Evolutionary conservation across 2,797 vertebrate genomes (phyloP).

Genomic region (Hephaestus fuliginosus): DNA sequence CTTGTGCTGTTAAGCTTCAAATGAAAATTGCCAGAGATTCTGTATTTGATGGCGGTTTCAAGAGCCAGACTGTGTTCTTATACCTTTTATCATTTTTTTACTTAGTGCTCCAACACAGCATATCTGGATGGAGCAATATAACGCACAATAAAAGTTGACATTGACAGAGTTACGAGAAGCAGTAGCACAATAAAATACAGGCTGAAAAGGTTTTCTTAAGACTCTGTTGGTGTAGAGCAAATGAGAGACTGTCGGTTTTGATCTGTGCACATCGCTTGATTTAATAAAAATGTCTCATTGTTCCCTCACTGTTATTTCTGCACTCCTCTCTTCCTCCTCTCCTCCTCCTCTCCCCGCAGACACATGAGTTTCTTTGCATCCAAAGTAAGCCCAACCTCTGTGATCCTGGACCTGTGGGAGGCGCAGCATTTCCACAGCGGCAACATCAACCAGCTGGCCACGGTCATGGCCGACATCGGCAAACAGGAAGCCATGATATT

Average conservation of each 20-base stretch:
- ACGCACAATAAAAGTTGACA: constrained; percentile 64
- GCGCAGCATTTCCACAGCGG: constrained; percentile 96
- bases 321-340: constrained; percentile 2
- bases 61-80: constrained; percentile 43
- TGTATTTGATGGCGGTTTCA: constrained; percentile 60
- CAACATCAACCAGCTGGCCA: constrained; percentile 97
- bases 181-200: constrained; percentile 55
- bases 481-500: constrained; percentile 98
- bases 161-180: constrained; percentile 67
- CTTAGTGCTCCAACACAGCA: constrained; percentile 49
- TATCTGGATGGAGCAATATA: constrained; percentile 56
- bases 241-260: constrained; percentile 32
- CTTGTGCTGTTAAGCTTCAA: constrained; percentile 62
- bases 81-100: constrained; percentile 65
- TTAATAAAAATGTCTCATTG: constrained; percentile 33
- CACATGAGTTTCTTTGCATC: constrained; percentile 98
- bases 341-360: constrained; percentile 79
- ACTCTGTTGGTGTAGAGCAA: constrained; percentile 45
- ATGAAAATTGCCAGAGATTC: constrained; percentile 65
- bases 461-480: constrained; percentile 96
- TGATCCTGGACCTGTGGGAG: constrained; percentile 99
- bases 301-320: constrained; percentile 20
- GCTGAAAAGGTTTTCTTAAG: constrained; percentile 54
- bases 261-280: constrained; percentile 40
- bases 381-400: constrained; percentile 96